These are phyloP conservation scores for Suncus etruscus DNA, from an alignment of 2,113 vertebrate species.

Conservation along the genomic window DNA sequence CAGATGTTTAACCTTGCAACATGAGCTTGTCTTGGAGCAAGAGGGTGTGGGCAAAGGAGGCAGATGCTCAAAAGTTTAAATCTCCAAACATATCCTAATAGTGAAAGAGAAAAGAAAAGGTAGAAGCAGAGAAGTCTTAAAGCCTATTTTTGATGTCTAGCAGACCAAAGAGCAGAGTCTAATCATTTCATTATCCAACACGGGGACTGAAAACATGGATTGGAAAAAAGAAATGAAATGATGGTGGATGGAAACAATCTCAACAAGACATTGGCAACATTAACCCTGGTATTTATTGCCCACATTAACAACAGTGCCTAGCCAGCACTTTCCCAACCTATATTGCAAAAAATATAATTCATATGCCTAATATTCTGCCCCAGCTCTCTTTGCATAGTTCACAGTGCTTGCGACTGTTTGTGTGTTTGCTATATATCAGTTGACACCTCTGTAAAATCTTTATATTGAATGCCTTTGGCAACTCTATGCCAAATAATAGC, in stretches of 20 bases:
- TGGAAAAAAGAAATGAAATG: constrained; percentile 80
- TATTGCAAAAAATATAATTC: constrained; percentile 86
- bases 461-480: constrained; percentile 90
- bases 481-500: constrained; percentile 87
- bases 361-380: constrained; percentile 87
- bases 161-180: constrained; percentile 79
- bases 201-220: constrained; percentile 78
- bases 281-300: constrained; percentile 87
- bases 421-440: constrained; percentile 90
- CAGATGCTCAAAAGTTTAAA: constrained; percentile 63
- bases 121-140: constrained; percentile 37
- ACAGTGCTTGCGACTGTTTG: constrained; percentile 87
- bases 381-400: constrained; percentile 85
- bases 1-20: constrained; percentile 77
- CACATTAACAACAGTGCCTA: constrained; percentile 85
- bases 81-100: constrained; percentile 77
- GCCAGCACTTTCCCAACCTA: constrained; percentile 84
- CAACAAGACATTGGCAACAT: constrained; percentile 81
- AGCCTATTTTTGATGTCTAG: constrained; percentile 85
- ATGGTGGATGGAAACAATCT: constrained; percentile 29
- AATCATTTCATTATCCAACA: constrained; percentile 84
- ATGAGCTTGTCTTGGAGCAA: constrained; percentile 80
- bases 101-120: constrained; percentile 22
- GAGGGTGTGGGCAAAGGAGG: background rate
- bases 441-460: constrained; percentile 91